Base-by-base conservation (phyloP, 2,797 vertebrate species). In the Coranthus polyacanthus region DNA sequence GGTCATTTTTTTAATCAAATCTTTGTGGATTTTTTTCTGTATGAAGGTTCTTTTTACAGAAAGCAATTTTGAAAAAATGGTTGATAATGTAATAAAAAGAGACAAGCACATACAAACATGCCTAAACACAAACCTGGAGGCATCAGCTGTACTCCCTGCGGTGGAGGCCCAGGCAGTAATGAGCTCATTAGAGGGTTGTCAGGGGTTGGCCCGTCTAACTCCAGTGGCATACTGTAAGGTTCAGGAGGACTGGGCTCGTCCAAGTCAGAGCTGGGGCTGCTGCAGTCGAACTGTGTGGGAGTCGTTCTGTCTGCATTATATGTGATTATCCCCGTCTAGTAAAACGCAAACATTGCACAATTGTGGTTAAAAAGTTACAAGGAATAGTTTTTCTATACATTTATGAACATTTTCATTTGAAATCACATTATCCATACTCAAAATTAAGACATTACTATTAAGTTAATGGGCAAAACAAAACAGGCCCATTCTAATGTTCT, bases 261-360 rank as follows among this genome's bases (percentile, higher is more conserved):
- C 17, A 91, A 50, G 12, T 98, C 97, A 0, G 96, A 96, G 90
- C 94, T 95, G 0, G 96, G 96, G 0, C 95, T 95, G 79, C 94
- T 95, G 79, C 93, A 96, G 0, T 84, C 84, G 2, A 94, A 96
- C 10, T 92, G 95, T 36, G 88, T 91, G 1, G 96, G 95, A 1
- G 93, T 95, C 38, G 83, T 84, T 79, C 93, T 88, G 12, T 94
- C 94, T 12, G 89, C 73, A 38, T 44, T 92, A 51, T 94, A 96
- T 12, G 84, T 78, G 29, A 95, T 86, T 1, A 77, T 42, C 10
- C 97, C 97, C 0, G 95, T 96, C 97, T 98, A 17, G 46, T 49
- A 38, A n/a, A 13, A 29, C 13, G 29, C 6, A 42, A 24, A 0
- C 6, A 42, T 18, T 0, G n/a, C 52, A 52, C 1, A 29, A 37